Base-by-base conservation (phyloP, 2,113 vertebrate species). In the Peromyscus californicus region DNA sequence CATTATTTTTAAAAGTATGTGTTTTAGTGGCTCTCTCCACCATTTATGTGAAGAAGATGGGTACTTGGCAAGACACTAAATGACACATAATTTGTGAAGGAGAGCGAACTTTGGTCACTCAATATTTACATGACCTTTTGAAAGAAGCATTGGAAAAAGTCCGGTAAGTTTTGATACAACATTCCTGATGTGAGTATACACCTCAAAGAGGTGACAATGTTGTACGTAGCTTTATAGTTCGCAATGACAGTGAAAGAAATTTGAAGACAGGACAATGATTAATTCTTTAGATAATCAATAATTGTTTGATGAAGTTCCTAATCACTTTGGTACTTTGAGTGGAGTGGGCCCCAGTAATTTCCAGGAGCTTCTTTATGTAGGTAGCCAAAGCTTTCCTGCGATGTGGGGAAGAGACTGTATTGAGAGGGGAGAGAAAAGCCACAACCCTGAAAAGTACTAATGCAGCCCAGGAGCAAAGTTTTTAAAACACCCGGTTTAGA, bases 131-230 rank as follows among this genome's bases (percentile, higher is more conserved):
- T 33, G 19, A 69, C 72, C 89, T 94, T 89, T 48, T 75, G 29
- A 93, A 91, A 82, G 70, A 89, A 95, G 33, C 74, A 59, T 24
- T 90, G 42, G n/a, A 83, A 78, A 93, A 89, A 88, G 59, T 54
- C 89, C 4, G 76, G n/a, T 22, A 80, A 6, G 10, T 39, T 93
- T 92, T 93, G 84, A 80, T 61, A 72, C 17, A 26, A 97, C 92
- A 78, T 31, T 91, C n/a, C 92, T 84, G 82, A 61, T 63, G n/a
- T 70, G 57, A 54, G 61, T 87, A 72, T 21, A 67, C 0, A 80
- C 13, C 75, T 63, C 57, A 42, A 92, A 87, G 45, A 48, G 26
- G 87, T 86, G 42, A 31, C 15, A 45, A 48, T 24, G 12, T 19
- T 15, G 85, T 5, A 80, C 24, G 48, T 45, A 51, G 51, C 89